phyloP scores from a whole-genome alignment of 1,140 invertebrate species.

The Elymnias hypermnestra region DNA sequence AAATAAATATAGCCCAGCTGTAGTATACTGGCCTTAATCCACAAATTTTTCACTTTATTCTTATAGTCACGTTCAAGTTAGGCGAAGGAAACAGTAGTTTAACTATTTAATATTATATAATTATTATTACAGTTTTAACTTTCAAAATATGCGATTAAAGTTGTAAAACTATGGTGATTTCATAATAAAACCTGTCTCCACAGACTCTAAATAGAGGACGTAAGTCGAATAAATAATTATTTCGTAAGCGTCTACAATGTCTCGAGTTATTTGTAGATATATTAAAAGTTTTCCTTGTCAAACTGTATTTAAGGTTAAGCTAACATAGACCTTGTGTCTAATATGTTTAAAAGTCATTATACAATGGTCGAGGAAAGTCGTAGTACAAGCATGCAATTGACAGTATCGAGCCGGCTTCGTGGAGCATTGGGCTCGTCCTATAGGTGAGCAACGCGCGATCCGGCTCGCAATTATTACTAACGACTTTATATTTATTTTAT shows the following conservation, averaged over 20 bases:
- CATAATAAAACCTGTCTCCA: neutral
- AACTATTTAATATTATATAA: too few species aligned
- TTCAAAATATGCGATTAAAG: too few species aligned
- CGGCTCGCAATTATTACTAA: constrained; percentile 12
- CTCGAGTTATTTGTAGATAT: constrained; percentile 21
- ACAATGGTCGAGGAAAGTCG: too few species aligned
- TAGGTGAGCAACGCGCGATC: constrained; percentile 22
- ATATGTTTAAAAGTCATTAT: too few species aligned
- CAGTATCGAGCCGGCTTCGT: constrained; percentile 37
- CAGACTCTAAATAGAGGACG: constrained; percentile 7
- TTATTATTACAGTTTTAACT: too few species aligned
- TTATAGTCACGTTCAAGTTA: too few species aligned
- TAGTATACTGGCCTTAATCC: too few species aligned
- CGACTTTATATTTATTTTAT: constrained; percentile 1
- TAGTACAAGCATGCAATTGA: constrained; percentile 34
- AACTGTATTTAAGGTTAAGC: neutral
- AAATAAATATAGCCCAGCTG: too few species aligned
- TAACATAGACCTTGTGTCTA: neutral
- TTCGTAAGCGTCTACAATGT: constrained; percentile 24
- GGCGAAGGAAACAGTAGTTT: too few species aligned
- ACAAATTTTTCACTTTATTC: too few species aligned
- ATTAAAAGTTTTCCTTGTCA: constrained; percentile 26
- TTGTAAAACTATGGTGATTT: too few species aligned
- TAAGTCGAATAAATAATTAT: constrained; percentile 35
- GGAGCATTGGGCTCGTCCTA: constrained; percentile 35